These are phyloP conservation scores for Drosophila recens DNA, from an alignment of 2,888 invertebrate species.

Conservation along the genomic window DNA sequence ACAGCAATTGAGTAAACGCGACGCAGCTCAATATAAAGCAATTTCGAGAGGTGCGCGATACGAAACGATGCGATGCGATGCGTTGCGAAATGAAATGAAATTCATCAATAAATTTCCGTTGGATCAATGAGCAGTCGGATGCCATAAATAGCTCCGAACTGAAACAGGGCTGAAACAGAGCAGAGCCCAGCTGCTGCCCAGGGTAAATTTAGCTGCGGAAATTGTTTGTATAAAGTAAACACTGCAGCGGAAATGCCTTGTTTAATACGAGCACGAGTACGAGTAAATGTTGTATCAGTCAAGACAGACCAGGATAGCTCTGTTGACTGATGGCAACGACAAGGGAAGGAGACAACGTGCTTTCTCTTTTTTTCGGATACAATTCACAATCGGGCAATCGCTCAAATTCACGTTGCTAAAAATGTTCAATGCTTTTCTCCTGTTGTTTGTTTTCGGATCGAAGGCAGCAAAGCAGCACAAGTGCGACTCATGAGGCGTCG, in stretches of 20 bases:
- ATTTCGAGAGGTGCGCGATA: constrained; percentile 62
- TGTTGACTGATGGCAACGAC: constrained; percentile 9
- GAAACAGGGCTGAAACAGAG: constrained; percentile 12
- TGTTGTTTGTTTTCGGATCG: constrained; percentile 24
- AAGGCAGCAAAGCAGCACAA: constrained; percentile 36
- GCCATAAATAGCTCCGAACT: constrained; percentile 61
- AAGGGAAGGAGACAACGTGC: not conserved
- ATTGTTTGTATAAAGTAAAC: constrained; percentile 64
- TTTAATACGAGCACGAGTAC: constrained; percentile 52
- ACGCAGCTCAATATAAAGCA: constrained; percentile 62
- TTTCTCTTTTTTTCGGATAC: constrained; percentile 12
- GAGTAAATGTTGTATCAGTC: constrained; percentile 21
- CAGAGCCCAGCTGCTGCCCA: constrained; percentile 41
- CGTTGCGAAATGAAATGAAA: constrained; percentile 62
- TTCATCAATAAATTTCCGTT: constrained; percentile 75
- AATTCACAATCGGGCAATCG: constrained; percentile 46
- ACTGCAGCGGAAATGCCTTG: constrained; percentile 65
- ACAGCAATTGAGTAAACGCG: constrained; percentile 32
- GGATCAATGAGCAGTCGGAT: constrained; percentile 51
- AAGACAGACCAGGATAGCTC: constrained; percentile 3
- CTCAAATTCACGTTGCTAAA: constrained; percentile 43
- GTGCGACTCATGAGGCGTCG: constrained; percentile 61
- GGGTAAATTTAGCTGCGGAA: constrained; percentile 64
- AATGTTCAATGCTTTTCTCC: constrained; percentile 44
- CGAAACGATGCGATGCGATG: constrained; percentile 34